Percentiles rank a stretch among this genome's conserved stretches.
Evolutionary conservation across 2,888 invertebrate genomes (phyloP).

Genomic region (Drosophila histrio): DNA sequence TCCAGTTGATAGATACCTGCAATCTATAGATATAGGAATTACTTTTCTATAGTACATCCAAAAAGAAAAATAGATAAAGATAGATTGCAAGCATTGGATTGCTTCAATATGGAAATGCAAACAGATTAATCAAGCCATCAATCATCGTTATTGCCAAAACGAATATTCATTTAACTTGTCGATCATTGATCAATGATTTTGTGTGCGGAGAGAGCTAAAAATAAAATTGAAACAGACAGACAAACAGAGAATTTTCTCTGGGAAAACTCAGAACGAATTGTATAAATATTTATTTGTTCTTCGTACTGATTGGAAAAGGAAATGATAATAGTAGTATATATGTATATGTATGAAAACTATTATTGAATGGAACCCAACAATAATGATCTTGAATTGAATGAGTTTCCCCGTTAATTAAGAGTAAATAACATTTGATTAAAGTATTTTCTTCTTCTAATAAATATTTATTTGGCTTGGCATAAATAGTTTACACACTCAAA

Average conservation of each 20-base stretch:
- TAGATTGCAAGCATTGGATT: neutral
- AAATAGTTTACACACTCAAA: conserved; percentile 72
- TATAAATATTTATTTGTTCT: conserved; percentile 18
- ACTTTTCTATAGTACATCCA: neutral
- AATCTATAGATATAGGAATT: neutral
- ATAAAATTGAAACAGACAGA: conserved; percentile 21
- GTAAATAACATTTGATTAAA: neutral
- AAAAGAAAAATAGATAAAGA: neutral
- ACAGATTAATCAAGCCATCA: conserved; percentile 47
- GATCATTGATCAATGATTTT: conserved; percentile 44
- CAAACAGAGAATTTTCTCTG: conserved; percentile 5
- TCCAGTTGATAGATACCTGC: neutral
- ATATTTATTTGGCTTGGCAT: conserved; percentile 66
- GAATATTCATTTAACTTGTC: conserved; percentile 52
- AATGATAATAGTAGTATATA: too few relatives aligned
- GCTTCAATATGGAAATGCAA: conserved; percentile 6
- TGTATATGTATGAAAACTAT: too few relatives aligned
- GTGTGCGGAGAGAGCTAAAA: conserved; percentile 13
- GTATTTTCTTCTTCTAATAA: conserved; percentile 37
- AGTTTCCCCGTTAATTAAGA: neutral
- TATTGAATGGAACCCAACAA: conserved; percentile 1
- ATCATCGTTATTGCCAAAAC: conserved; percentile 47
- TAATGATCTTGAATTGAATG: conserved; percentile 3
- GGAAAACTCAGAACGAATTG: conserved; percentile 3
- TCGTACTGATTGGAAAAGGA: conserved; percentile 11